Evolutionary conservation across 2,797 vertebrate genomes (phyloP).

Genomic region (Eulemur coronatus): DNA sequence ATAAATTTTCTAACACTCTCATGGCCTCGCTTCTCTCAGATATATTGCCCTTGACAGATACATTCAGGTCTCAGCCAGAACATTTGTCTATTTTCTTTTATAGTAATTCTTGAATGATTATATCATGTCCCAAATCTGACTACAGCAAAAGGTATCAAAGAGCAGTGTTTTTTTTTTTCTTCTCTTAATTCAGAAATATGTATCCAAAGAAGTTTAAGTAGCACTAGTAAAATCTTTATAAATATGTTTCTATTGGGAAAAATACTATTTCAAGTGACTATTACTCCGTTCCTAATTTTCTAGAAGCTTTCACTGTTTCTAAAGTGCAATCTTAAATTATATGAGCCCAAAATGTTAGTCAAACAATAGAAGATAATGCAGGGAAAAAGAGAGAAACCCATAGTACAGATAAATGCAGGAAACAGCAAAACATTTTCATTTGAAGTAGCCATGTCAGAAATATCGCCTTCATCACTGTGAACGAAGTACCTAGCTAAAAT

Average conservation of each 20-base stretch:
- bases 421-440: neutral
- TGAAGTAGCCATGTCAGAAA: neutral
- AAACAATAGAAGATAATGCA: neutral
- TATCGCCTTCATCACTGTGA: neutral
- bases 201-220: neutral
- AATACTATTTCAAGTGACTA: neutral
- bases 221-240: neutral
- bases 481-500: neutral
- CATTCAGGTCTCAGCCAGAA: neutral
- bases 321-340: neutral
- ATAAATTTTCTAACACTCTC: neutral
- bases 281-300: neutral
- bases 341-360: neutral
- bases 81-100: neutral
- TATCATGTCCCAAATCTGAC: neutral
- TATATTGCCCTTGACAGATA: neutral
- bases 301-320: neutral
- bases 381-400: neutral
- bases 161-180: neutral
- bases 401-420: neutral
- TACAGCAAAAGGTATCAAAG: neutral
- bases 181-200: neutral
- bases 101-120: neutral
- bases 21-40: neutral
- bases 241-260: neutral